Evolutionary conservation across 2,888 invertebrate genomes (phyloP), one percentile per base, ranked within the genome.

Genomic region (Eretmocerus hayati): DNA sequence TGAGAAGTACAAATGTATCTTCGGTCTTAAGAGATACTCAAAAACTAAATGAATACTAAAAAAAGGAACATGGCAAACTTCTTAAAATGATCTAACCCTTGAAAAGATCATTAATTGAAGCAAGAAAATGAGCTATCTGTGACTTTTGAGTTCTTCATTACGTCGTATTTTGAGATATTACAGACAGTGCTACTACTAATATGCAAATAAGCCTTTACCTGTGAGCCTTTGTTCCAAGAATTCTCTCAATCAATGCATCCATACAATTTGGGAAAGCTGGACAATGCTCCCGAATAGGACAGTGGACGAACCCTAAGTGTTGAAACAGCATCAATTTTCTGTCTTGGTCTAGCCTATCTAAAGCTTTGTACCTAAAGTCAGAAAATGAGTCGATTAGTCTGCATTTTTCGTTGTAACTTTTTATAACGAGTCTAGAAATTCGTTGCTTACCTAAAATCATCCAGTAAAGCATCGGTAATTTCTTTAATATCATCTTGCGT

Each of bases 241-340:
- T 79, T 61, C 84, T 76, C 68, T 86, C 85, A 59, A 87, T 83
- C 42, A 87, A 74, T 50, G 83, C 81, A 67, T 88, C 87, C 79
- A 86, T 84, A 63, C 88, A 88, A 66, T 85, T 87, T 41, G 86
- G 82, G 63, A 83, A 88, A 38, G 92, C 90, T 13, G 93, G 93
- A 68, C 96, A 96, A 69, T 94, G 91, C 71, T 94, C 94, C 46
- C 89, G 77, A 71, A 92, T 90, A 13, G 95, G 94, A 70, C 90
- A 91, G 74, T 95, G 93, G 47, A 95, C 88, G 73, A 96, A 96
- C 50, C 94, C 93, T 36, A 95, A 76, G 72, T 95, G 95, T 71
- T 94, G 93, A 64, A 94, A 89, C 52, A 97, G 77, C 83, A 96
- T 90, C 58, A 94, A 77, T 71, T 93, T 91, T 55, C 97, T 77